Conservation (phyloP, 2,888 invertebrate genomes). For the Caenorhabditis auriculariae region DNA sequence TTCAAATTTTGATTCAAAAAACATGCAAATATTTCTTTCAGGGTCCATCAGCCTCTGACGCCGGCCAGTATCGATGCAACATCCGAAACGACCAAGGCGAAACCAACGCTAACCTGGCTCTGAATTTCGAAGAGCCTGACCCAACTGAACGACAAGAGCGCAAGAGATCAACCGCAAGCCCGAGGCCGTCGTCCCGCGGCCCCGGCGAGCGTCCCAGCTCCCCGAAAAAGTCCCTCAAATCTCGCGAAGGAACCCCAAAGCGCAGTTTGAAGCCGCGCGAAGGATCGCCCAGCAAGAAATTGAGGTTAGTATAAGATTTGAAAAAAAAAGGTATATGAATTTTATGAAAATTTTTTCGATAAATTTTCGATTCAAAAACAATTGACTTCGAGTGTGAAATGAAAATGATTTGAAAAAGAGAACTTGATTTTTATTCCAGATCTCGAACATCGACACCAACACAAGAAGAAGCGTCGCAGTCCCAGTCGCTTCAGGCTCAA, state of each 20-base stretch:
- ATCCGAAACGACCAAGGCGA: constrained; percentile 94
- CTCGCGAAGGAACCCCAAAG: constrained; percentile 43
- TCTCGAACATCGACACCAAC: constrained; percentile 60
- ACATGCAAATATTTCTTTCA: too few relatives aligned
- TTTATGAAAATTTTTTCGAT: constrained; percentile 7
- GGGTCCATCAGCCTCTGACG: constrained; percentile 92
- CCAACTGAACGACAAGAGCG: constrained; percentile 34
- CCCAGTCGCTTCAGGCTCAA: constrained; percentile 16
- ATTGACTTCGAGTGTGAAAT: too few relatives aligned
- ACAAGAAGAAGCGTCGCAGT: constrained; percentile 45
- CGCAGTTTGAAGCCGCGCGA: constrained; percentile 51
- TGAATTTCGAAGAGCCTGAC: constrained; percentile 79
- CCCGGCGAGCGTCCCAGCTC: constrained; percentile 41
- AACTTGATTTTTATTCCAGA: constrained; percentile 8
- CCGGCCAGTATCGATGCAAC: constrained; percentile 95
- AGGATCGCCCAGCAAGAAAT: constrained; percentile 58
- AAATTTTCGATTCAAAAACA: constrained; percentile 3
- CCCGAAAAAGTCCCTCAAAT: constrained; percentile 38
- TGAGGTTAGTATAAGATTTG: constrained; percentile 30
- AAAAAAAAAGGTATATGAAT: constrained; percentile 4
- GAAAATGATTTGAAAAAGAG: not conserved
- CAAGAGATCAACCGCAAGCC: constrained; percentile 30
- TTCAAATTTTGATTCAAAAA: too few relatives aligned
- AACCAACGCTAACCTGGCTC: constrained; percentile 91
- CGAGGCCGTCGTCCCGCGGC: constrained; percentile 44